A percentile compares a stretch with the other conserved stretches of the same genome.
Evolutionary conservation across 2,113 vertebrate species (phyloP).

Genomic region (Phalacrocorax carbo): DNA sequence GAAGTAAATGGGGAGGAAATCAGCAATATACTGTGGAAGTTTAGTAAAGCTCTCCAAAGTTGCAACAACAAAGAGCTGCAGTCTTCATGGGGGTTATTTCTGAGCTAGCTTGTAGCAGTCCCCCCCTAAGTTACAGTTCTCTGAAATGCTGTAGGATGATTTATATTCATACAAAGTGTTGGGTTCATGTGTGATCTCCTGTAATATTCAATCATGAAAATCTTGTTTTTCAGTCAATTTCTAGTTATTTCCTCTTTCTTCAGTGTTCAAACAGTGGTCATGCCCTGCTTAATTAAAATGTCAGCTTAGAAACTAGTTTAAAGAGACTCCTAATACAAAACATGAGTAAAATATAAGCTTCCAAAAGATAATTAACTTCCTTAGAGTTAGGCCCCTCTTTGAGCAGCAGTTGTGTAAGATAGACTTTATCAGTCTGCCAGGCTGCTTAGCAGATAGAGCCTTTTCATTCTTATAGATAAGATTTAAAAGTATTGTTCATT

Average conservation of each 20-base stretch:
- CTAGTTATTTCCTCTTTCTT: background rate
- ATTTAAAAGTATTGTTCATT: slow-evolving; percentile 32
- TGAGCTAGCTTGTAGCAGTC: background rate
- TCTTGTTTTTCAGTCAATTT: background rate
- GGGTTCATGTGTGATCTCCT: background rate
- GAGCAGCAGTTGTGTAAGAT: background rate
- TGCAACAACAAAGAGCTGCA: background rate
- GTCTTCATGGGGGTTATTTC: background rate
- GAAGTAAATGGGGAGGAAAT: background rate
- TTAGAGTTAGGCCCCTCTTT: background rate
- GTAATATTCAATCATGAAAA: background rate
- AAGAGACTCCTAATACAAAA: background rate
- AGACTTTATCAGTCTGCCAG: background rate
- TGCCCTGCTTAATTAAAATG: background rate
- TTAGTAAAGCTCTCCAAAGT: background rate
- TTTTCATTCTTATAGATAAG: background rate
- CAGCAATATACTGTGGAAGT: background rate
- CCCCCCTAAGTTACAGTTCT: background rate
- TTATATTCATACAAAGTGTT: background rate
- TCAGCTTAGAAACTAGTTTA: background rate
- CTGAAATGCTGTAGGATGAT: background rate
- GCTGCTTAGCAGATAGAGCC: background rate
- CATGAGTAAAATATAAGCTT: background rate
- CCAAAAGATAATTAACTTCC: background rate
- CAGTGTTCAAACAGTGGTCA: background rate